Evolutionary conservation across 1,140 invertebrate genomes (phyloP).

Genomic region (Neuroterus valhalla): DNA sequence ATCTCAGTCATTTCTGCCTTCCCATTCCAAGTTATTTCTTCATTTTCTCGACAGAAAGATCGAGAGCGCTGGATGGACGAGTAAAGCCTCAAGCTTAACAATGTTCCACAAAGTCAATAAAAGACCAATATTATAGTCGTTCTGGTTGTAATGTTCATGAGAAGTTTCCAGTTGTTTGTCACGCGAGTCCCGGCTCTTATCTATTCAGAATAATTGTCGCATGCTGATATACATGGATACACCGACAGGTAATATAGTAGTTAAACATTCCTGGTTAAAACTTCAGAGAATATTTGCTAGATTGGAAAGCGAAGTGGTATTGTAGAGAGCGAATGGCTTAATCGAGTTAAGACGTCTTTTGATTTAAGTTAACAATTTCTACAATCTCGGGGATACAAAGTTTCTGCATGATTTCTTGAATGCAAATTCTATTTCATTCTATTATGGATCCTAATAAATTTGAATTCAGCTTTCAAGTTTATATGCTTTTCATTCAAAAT

Average conservation of each 20-base stretch:
- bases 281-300: not conserved
- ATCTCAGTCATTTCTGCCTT: not conserved
- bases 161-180: slow-evolving; percentile 1
- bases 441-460: no score
- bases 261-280: slow-evolving; percentile 17
- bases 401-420: no score
- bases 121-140: slow-evolving; percentile 8
- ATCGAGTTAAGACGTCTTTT: no score
- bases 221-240: slow-evolving; percentile 17
- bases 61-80: not conserved
- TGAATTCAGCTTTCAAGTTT: no score
- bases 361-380: no score
- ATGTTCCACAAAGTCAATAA: slow-evolving; percentile 13
- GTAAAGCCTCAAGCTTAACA: not conserved
- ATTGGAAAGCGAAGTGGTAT: not conserved
- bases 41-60: slow-evolving; percentile 8
- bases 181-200: slow-evolving; percentile 8
- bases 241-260: not conserved
- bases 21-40: slow-evolving; percentile 10
- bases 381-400: no score
- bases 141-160: not conserved
- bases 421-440: no score
- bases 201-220: slow-evolving; percentile 15
- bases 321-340: no score
- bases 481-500: no score